phyloP scores from a whole-genome alignment of 2,797 vertebrate genomes.

The Enteromius anoplus region DNA sequence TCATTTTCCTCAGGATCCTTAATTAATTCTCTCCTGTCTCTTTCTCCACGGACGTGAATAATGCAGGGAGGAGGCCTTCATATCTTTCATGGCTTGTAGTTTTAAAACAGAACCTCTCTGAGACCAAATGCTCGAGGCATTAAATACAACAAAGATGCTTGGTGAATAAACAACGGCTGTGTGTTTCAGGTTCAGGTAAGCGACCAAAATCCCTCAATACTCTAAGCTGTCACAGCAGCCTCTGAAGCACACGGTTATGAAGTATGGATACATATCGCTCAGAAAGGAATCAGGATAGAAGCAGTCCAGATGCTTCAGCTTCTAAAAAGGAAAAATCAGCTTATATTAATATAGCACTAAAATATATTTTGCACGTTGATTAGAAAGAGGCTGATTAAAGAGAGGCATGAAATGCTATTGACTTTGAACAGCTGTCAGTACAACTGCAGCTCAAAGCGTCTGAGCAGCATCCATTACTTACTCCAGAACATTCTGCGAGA shows the following conservation, averaged over 20 bases:
- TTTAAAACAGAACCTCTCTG: constrained; percentile 53
- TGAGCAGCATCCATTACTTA: constrained; percentile 4
- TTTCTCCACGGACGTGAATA: constrained; percentile 48
- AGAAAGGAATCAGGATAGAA: background rate
- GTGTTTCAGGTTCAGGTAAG: background rate
- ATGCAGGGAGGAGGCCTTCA: constrained; percentile 42
- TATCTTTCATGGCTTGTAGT: constrained; percentile 38
- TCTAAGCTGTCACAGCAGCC: constrained; percentile 11
- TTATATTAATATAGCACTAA: constrained; percentile 63
- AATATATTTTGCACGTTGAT: constrained; percentile 68
- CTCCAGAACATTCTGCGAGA: background rate
- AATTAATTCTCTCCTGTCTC: constrained; percentile 64
- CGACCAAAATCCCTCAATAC: constrained; percentile 11
- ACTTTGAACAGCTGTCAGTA: constrained; percentile 61
- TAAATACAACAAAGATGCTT: constrained; percentile 8
- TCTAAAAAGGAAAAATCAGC: constrained; percentile 61
- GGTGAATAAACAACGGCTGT: constrained; percentile 37
- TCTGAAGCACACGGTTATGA: constrained; percentile 1
- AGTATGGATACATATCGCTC: constrained; percentile 12
- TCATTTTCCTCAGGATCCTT: constrained; percentile 60
- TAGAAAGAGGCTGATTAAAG: constrained; percentile 66
- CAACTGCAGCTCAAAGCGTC: constrained; percentile 46
- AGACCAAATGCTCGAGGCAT: constrained; percentile 28
- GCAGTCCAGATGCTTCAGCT: constrained; percentile 43
- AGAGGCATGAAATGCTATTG: constrained; percentile 66